Conservation (phyloP, 2,113 vertebrate genomes). For the Toxostoma redivivum region DNA sequence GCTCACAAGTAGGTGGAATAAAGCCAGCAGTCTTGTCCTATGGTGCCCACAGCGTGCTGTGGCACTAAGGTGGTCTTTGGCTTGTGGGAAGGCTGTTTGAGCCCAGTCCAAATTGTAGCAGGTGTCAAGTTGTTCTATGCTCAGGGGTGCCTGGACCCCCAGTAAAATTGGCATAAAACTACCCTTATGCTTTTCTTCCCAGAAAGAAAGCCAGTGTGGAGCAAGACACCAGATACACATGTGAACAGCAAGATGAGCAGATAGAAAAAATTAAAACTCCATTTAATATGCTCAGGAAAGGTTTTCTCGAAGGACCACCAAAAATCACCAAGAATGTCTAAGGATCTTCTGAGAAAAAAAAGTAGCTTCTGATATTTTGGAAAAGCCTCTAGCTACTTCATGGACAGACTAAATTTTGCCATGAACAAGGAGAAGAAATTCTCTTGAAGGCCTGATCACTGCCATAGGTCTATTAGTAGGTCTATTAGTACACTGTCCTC, state of each 20-base stretch:
- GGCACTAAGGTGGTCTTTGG: neutral
- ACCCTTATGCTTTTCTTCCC: neutral
- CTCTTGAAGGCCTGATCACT: neutral
- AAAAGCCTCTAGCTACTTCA: neutral
- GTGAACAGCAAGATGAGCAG: neutral
- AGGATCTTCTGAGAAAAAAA: neutral
- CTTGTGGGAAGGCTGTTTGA: neutral
- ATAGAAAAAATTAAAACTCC: neutral
- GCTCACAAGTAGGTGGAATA: neutral
- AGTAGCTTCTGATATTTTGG: neutral
- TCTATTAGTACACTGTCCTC: neutral
- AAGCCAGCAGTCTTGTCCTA: neutral
- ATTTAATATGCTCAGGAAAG: neutral
- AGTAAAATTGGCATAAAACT: neutral
- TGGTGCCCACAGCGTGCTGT: neutral
- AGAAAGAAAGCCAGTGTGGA: neutral
- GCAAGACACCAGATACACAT: fast-evolving
- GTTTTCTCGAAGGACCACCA: neutral
- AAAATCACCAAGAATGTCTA: neutral
- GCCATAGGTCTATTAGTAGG: neutral
- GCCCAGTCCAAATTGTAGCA: neutral
- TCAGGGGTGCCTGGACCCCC: neutral
- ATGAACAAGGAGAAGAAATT: neutral
- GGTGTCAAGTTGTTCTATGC: neutral
- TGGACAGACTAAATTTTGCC: neutral